Conservation (phyloP, 2,113 vertebrate genomes). For the Malurus melanocephalus region DNA sequence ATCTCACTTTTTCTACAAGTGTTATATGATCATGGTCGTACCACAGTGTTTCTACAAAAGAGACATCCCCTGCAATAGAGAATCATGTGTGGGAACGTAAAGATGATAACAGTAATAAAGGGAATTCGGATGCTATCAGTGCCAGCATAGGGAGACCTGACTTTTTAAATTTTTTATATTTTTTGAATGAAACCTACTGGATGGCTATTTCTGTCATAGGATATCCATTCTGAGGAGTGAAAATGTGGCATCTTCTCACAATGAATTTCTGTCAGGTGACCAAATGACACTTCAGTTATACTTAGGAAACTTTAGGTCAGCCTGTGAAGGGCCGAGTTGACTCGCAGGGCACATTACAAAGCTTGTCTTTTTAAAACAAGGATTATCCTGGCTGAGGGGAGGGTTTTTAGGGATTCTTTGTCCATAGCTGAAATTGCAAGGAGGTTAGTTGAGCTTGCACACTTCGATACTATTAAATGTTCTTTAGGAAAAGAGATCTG, state of each 20-base stretch:
- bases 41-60: neutral
- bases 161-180: neutral
- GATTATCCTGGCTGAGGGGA: neutral
- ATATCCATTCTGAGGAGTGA: neutral
- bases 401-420: neutral
- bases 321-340: neutral
- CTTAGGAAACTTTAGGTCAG: neutral
- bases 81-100: rapidly evolving
- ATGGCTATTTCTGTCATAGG: neutral
- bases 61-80: neutral
- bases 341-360: neutral
- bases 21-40: neutral
- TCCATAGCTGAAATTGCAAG: neutral
- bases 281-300: neutral
- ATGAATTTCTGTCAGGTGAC: neutral
- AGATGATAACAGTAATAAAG: neutral
- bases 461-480: neutral
- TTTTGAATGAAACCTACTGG: neutral
- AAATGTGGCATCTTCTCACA: neutral
- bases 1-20: neutral
- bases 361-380: neutral
- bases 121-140: neutral
- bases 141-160: neutral
- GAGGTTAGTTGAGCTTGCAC: neutral
- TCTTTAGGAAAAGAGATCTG: neutral